Conservation (phyloP, 2,888 invertebrate genomes). For the Neoascia interrupta region DNA sequence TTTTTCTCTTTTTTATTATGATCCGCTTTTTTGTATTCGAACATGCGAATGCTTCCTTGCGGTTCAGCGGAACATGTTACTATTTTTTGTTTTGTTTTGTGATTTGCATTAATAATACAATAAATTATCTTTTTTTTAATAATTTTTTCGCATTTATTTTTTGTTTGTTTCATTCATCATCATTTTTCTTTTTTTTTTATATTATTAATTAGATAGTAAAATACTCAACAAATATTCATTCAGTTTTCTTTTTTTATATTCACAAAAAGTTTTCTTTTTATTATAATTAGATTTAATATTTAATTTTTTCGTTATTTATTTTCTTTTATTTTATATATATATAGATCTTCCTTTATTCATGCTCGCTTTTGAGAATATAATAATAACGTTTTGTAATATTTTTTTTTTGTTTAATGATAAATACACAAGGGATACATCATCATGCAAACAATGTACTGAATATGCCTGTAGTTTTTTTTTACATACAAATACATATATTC, state of each 20-base stretch:
- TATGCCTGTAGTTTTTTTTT: slow-evolving; percentile 42
- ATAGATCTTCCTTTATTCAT: slow-evolving; percentile 64
- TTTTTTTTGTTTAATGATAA: slow-evolving; percentile 56
- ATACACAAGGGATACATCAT: slow-evolving; percentile 62
- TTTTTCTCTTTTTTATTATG: too few relatives aligned
- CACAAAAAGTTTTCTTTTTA: slow-evolving; percentile 38
- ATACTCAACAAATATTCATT: slow-evolving; percentile 78
- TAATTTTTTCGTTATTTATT: slow-evolving; percentile 44
- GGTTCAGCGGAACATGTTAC: slow-evolving; percentile 40
- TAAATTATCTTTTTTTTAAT: slow-evolving; percentile 56
- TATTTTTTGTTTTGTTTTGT: slow-evolving; percentile 29
- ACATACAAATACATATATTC: slow-evolving; percentile 69
- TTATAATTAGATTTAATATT: slow-evolving; percentile 63
- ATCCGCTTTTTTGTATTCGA: slow-evolving; percentile 39
- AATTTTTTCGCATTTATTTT: slow-evolving; percentile 61
- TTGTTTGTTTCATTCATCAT: slow-evolving; percentile 21
- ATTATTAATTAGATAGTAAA: slow-evolving; percentile 73
- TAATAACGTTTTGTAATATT: slow-evolving; percentile 43
- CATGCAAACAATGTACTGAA: slow-evolving; percentile 63
- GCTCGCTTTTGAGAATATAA: slow-evolving; percentile 64
- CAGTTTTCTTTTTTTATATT: slow-evolving; percentile 56
- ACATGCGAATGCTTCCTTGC: too few relatives aligned
- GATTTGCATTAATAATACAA: slow-evolving; percentile 60
- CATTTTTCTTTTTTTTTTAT: slow-evolving; percentile 64
- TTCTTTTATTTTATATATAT: slow-evolving; percentile 60